Conservation (phyloP, 2,888 invertebrate genomes). For the Sinohyriopsis cumingii region DNA sequence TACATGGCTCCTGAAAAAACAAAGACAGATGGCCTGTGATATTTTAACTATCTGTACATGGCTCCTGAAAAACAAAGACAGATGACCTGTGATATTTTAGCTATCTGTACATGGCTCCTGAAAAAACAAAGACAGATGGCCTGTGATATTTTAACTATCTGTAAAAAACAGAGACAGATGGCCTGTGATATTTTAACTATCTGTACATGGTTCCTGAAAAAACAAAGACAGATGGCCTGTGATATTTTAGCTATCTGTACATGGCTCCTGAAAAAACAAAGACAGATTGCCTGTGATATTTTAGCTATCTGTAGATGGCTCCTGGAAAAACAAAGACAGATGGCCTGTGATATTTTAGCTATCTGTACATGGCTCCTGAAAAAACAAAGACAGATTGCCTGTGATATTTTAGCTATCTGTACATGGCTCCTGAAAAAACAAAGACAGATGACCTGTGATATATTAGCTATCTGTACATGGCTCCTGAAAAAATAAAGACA, state of each 20-base stretch:
- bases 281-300: not conserved
- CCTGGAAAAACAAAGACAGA: slow-evolving; percentile 39
- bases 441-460: not conserved
- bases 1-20: slow-evolving; percentile 74
- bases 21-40: not conserved
- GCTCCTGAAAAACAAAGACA: slow-evolving; percentile 61
- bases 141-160: not conserved
- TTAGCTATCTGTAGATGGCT: slow-evolving; percentile 75
- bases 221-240: slow-evolving; percentile 1
- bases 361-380: slow-evolving; percentile 75
- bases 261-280: slow-evolving; percentile 71
- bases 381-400: slow-evolving; percentile 1
- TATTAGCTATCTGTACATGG: slow-evolving; percentile 75
- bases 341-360: not conserved
- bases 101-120: slow-evolving; percentile 75
- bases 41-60: slow-evolving; percentile 73
- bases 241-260: slow-evolving; percentile 70
- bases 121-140: slow-evolving; percentile 5
- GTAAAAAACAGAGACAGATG: slow-evolving; percentile 5
- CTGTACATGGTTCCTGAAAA: slow-evolving; percentile 75
- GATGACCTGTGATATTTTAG: not conserved
- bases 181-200: not conserved
- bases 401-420: slow-evolving; percentile 64
- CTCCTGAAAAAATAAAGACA: slow-evolving; percentile 46
- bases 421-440: slow-evolving; percentile 73